Base-by-base conservation (phyloP, 2,888 invertebrate species). In the Phortica okadai region DNA sequence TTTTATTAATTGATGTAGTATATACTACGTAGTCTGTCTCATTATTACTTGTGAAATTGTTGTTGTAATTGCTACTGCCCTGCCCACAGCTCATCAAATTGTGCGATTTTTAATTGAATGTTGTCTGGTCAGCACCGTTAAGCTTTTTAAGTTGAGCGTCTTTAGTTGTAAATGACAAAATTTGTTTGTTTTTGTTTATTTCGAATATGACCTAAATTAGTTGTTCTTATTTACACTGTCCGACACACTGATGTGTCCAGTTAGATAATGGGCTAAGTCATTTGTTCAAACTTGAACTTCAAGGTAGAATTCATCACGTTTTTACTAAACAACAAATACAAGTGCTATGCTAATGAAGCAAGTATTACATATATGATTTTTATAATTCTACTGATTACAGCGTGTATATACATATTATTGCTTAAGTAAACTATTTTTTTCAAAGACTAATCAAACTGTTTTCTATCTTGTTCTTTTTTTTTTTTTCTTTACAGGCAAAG, bases 401-500 rank as follows among this genome's bases (percentile, higher is more conserved):
- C 21, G 1, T 21, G 21, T 21, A 21, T 21, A 21, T 21, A 21
- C 21, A 21, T 21, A 21, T 21, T 21, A 21, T 21, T 21, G 21
- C 21, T 21, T 21, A 21, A 21, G 21, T 21, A 21, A 21, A 21
- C 21, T 21, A 21, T 21, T 21, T 21, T 21, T 21, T 21, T 21
- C 21, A 21, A 21, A 21, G 8, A 42, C 42, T 50, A 69, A 64
- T 77, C 66, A 67, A 59, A 59, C 21, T 59, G 10, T 59, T n/a
- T 59, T 11, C 14, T 14, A 16, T 21, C 44, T 54, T 21, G 21
- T 76, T 76, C 54, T 21, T 21, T 58, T 59, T 72, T 58, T 59
- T 72, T 77, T 75, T 84, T 75, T 81, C 77, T 78, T 89, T 89
- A 14, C 87, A 90, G 90, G 89, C 89, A 88, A 85, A 84, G 82